A percentile compares a stretch with the other conserved stretches of the same genome.
Evolutionary conservation across 1,140 invertebrate species (phyloP).

Genomic region (Lysiphlebus fabarum): DNA sequence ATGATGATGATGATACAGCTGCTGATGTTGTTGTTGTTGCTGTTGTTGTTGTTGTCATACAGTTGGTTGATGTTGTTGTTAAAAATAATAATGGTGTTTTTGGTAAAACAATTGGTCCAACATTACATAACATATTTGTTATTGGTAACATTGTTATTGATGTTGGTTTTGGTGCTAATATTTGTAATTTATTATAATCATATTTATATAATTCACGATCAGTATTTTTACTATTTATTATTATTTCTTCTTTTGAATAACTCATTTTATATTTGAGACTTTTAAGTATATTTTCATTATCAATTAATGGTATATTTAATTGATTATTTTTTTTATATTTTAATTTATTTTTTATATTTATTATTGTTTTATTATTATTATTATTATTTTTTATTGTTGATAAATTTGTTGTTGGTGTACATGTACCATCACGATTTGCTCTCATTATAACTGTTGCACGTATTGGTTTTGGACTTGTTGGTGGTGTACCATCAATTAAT

Average conservation of each 20-base stretch:
- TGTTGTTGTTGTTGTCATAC: conserved; percentile 5
- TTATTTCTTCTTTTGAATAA: conserved; percentile 60
- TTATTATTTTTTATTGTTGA: neutral
- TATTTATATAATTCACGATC: conserved; percentile 43
- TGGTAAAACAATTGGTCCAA: conserved; percentile 49
- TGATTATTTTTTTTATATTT: no score
- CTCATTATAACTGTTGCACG: conserved; percentile 73
- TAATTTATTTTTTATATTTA: no score
- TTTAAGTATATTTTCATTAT: conserved; percentile 66
- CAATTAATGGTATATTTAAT: conserved; percentile 22
- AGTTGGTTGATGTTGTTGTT: conserved; percentile 37
- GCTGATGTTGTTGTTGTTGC: conserved; percentile 36
- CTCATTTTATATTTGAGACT: conserved; percentile 79
- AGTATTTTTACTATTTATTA: conserved; percentile 59
- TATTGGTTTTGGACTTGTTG: conserved; percentile 49
- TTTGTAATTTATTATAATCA: conserved; percentile 37
- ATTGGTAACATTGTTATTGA: conserved; percentile 37
- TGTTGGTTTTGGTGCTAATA: conserved; percentile 45
- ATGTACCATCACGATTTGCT: conserved; percentile 72
- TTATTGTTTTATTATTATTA: no score
- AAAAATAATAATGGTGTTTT: conserved; percentile 52
- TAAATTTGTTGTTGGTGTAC: conserved; percentile 53
- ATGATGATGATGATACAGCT: conserved; percentile 1
- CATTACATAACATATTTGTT: conserved; percentile 35
- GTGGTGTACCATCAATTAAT: conserved; percentile 53